Percentiles rank a stretch among this genome's conserved stretches.
phyloP scores from a whole-genome alignment of 2,888 invertebrate genomes.

The Ichneumon xanthorius region DNA sequence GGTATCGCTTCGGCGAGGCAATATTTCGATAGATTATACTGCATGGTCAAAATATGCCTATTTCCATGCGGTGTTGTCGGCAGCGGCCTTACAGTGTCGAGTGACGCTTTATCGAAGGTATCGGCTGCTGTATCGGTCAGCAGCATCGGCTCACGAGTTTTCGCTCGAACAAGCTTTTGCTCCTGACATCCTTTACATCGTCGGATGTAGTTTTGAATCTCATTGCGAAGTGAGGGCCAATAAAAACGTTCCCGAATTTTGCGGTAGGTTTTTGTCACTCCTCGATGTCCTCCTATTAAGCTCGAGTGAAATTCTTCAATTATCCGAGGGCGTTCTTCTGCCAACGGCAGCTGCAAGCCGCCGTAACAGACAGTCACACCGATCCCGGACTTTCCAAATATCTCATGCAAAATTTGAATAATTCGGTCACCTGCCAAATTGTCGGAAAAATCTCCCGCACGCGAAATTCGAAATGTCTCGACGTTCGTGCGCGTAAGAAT shows the following conservation, averaged over 20 bases:
- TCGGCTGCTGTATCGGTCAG: too few relatives aligned
- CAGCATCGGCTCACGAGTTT: too few relatives aligned
- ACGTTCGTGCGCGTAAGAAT: not conserved
- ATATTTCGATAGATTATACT: too few relatives aligned
- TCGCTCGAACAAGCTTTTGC: constrained; percentile 61
- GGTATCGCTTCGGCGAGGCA: too few relatives aligned
- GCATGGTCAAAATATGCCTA: too few relatives aligned
- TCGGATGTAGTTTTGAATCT: constrained; percentile 60
- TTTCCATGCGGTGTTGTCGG: too few relatives aligned
- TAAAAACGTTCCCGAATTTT: constrained; percentile 59
- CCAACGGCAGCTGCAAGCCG: not conserved
- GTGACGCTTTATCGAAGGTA: too few relatives aligned
- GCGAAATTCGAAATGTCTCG: not conserved
- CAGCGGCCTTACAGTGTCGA: too few relatives aligned
- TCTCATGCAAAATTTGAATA: not conserved
- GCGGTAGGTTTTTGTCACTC: constrained; percentile 64
- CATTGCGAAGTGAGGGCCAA: constrained; percentile 65
- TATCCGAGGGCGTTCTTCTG: not conserved
- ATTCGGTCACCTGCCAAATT: not conserved
- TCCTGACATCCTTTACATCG: constrained; percentile 61
- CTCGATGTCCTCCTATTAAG: constrained; percentile 69
- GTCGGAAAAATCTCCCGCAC: not conserved
- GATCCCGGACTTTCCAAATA: not conserved
- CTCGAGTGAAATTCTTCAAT: constrained; percentile 9
- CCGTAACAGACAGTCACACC: not conserved